These are phyloP conservation scores for Pseudomyrmex pallidus DNA, from an alignment of 1,140 invertebrate species.

Conservation along the genomic window DNA sequence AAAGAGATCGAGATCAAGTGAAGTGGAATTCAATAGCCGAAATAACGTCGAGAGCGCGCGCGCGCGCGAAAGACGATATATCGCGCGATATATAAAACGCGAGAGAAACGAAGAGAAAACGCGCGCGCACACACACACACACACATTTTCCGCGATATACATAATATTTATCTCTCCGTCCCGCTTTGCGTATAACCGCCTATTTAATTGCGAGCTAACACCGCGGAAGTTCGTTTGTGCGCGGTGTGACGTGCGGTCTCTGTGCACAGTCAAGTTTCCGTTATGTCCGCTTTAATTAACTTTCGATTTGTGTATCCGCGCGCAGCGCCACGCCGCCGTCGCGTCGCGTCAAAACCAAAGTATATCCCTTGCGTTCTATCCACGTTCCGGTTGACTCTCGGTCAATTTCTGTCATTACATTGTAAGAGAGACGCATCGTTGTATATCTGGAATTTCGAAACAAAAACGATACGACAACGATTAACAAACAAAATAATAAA, in stretches of 20 bases:
- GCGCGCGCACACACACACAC: background rate
- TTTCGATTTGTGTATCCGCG: conserved; percentile 56
- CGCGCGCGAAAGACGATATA: too few relatives aligned
- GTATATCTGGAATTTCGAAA: conserved; percentile 34
- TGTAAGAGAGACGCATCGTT: conserved; percentile 25
- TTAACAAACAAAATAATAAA: background rate
- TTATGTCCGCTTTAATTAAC: conserved; percentile 57
- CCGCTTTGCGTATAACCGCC: conserved; percentile 44
- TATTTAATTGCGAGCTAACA: conserved; percentile 43
- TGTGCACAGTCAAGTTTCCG: conserved; percentile 27
- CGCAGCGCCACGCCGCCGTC: background rate
- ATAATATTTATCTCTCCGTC: conserved; percentile 16
- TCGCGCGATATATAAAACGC: too few relatives aligned
- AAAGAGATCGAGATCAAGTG: conserved; percentile 42
- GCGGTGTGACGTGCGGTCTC: conserved; percentile 33
- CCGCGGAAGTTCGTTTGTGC: conserved; percentile 44
- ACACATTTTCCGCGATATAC: conserved; percentile 3
- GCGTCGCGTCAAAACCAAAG: conserved; percentile 28
- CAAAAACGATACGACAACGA: background rate
- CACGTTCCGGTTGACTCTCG: conserved; percentile 46
- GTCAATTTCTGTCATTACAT: conserved; percentile 42
- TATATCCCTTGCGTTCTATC: background rate
- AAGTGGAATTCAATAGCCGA: conserved; percentile 28
- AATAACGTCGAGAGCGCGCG: background rate
- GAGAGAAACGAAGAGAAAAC: background rate